Evolutionary conservation across 2,113 vertebrate genomes (phyloP).

Genomic region (Lamprologus callipterus): DNA sequence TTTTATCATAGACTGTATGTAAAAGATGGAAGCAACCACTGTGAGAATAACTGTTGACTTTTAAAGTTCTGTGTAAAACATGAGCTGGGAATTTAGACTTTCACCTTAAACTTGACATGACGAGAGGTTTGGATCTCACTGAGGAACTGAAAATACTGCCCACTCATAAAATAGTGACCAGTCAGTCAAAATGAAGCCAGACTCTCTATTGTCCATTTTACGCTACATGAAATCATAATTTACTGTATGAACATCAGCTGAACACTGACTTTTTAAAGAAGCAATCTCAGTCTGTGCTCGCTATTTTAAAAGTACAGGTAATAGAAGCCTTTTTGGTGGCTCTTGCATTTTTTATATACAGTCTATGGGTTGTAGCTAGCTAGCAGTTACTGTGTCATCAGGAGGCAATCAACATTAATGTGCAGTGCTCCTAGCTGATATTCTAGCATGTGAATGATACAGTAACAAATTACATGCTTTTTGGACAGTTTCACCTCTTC

Average conservation of each 20-base stretch:
- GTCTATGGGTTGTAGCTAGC: not conserved
- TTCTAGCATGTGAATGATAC: not conserved
- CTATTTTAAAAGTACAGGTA: not conserved
- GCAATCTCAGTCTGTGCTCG: not conserved
- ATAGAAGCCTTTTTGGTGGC: not conserved
- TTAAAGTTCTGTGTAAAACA: not conserved
- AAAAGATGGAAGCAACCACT: not conserved
- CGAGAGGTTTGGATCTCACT: not conserved
- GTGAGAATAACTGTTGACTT: not conserved
- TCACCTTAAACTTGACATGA: not conserved
- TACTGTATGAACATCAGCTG: not conserved
- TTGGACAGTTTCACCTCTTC: not conserved
- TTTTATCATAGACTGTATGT: not conserved
- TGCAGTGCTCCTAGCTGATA: not conserved
- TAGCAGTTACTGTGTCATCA: not conserved
- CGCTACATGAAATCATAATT: not conserved
- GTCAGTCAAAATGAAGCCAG: not conserved
- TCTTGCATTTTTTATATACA: not conserved
- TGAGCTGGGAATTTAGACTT: not conserved
- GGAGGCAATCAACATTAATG: not conserved
- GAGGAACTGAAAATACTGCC: not conserved
- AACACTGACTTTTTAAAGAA: not conserved
- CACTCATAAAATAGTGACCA: not conserved
- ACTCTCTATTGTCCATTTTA: not conserved
- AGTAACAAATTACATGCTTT: not conserved